Evolutionary conservation across 2,797 vertebrate genomes (phyloP).

Genomic region (Ceyx erithaca): DNA sequence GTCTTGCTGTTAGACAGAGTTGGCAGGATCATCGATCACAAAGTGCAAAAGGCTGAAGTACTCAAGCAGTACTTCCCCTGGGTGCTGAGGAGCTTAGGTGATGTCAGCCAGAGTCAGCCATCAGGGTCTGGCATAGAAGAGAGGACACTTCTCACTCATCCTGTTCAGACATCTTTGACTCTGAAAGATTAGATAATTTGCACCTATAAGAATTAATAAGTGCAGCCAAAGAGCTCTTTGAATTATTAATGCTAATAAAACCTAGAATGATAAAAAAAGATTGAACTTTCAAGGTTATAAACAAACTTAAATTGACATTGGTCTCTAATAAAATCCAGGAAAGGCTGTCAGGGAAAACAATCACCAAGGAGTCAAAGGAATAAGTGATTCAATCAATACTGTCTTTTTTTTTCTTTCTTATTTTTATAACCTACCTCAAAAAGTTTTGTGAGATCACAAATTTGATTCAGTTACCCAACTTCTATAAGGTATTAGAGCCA

Average conservation of each 20-base stretch:
- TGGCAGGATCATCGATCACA: not conserved
- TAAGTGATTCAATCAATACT: not conserved
- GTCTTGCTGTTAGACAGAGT: not conserved
- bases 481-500: not conserved
- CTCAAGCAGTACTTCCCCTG: not conserved
- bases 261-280: not conserved
- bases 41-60: not conserved
- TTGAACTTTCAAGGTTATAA: not conserved
- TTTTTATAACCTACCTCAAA: not conserved
- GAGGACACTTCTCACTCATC: fast-evolving
- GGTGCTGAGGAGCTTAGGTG: not conserved
- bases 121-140: fast-evolving
- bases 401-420: not conserved
- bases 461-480: not conserved
- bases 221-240: not conserved
- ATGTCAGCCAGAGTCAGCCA: not conserved
- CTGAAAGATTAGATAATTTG: not conserved
- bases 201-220: not conserved
- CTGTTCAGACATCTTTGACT: not conserved
- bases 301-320: not conserved
- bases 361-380: not conserved
- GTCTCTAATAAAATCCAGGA: not conserved
- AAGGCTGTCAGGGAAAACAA: not conserved
- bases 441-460: not conserved
- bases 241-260: not conserved